These are phyloP conservation scores for Oenanthe oenanthe DNA, from an alignment of 2,113 vertebrate species.

Conservation along the genomic window DNA sequence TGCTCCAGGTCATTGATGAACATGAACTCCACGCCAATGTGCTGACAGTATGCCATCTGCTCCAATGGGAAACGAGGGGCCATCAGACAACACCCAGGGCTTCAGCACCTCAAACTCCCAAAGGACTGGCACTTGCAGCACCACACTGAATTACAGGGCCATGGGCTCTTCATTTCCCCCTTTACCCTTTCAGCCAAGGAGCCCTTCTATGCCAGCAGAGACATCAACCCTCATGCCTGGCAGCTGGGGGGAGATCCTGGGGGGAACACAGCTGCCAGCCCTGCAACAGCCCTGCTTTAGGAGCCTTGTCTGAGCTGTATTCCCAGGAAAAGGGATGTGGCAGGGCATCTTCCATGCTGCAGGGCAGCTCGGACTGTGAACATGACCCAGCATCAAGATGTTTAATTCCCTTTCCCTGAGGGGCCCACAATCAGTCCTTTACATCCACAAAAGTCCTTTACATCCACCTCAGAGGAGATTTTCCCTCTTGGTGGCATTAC, in stretches of 20 bases:
- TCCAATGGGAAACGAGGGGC: background rate
- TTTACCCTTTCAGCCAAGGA: background rate
- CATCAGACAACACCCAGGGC: background rate
- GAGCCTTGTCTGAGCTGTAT: background rate
- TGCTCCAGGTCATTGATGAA: conserved; percentile 96
- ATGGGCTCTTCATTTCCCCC: background rate
- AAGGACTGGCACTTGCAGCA: background rate
- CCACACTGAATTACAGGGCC: rapidly evolving
- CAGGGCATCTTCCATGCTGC: rapidly evolving
- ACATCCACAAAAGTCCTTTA: background rate
- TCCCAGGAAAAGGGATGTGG: background rate
- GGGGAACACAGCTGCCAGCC: background rate
- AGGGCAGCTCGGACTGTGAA: rapidly evolving
- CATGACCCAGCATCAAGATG: background rate
- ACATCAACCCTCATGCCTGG: background rate
- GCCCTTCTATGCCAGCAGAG: background rate
- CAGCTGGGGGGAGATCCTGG: background rate
- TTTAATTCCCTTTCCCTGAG: background rate
- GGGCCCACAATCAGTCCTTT: background rate
- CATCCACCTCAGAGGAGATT: background rate
- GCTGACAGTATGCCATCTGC: conserved; percentile 92
- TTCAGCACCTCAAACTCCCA: background rate
- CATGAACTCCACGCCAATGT: conserved; percentile 97
- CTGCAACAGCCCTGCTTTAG: rapidly evolving
- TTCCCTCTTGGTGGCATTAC: background rate